Evolutionary conservation across 2,888 invertebrate species (phyloP), one percentile per base, ranked within the genome.

Genomic region (Adineta ricciae): DNA sequence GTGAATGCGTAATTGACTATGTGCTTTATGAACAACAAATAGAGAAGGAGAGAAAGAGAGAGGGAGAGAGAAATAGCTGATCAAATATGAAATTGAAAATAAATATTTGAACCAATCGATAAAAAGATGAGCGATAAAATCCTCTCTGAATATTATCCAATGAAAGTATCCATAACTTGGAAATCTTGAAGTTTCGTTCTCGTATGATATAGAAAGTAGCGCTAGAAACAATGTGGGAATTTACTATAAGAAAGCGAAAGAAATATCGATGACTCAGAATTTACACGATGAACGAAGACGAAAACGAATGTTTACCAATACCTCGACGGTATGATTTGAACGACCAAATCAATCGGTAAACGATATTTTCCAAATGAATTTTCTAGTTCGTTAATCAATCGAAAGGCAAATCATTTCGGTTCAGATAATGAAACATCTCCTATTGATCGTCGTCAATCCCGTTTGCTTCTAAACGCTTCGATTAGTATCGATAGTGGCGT

Each of bases 41-140:
- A 16, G 32, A 64, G 64, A 32, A n/a, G 27, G 56, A 56, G 11
- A 14, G 11, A 46, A 46, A 24, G 56, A n/a, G 64, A 32, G 24
- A 27, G 32, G 27, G 32, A 32, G 32, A 64, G 64, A 64, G 64
- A 27, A 64, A 27, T 19, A 64, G 32, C 32, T 64, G 64, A 19
- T 64, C 64, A 32, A 64, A 32, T 32, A 64, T 36, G 32, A 27
- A 64, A 64, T 64, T 36, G 14, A 64, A 64, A 32, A 64, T 32
- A 32, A 64, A 64, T 64, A 64, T 64, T 64, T 32, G 27, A 64
- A 64, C 64, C 64, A 64, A 64, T 64, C 64, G 64, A 64, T 64
- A 19, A 64, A 32, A 32, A 32, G 64, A 36, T 32, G 32, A 32
- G 14, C 0, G 3, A 36, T 27, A 14, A 32, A 64, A 64, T 32